Evolutionary conservation across 2,888 invertebrate species (phyloP).

Genomic region (Glaucopsyche alexis): DNA sequence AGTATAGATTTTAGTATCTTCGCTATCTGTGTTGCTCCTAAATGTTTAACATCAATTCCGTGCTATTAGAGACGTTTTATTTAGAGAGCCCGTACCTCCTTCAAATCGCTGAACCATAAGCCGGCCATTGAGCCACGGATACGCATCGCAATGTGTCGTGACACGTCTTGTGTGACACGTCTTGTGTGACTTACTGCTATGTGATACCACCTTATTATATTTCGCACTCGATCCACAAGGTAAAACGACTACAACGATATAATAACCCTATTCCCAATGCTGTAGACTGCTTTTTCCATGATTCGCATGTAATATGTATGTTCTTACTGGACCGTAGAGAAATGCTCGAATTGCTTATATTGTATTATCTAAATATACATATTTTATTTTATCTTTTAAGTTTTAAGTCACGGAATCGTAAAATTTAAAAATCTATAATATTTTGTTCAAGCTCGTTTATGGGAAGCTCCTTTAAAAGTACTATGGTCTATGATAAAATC

Average conservation of each 20-base stretch:
- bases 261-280: neutral
- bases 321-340: constrained; percentile 60
- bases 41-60: neutral
- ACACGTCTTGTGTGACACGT: constrained; percentile 53
- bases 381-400: constrained; percentile 5
- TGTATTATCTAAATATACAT: constrained; percentile 30
- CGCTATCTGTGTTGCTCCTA: neutral
- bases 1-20: too few relatives aligned
- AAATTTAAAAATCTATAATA: neutral
- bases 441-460: neutral
- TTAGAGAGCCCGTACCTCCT: constrained; percentile 37
- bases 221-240: constrained; percentile 48
- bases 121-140: constrained; percentile 27
- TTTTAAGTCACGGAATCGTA: neutral
- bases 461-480: neutral
- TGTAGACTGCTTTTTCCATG: neutral
- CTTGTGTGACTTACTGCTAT: constrained; percentile 66
- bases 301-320: constrained; percentile 38
- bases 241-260: neutral
- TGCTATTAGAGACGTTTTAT: constrained; percentile 1
- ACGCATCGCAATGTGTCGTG: constrained; percentile 33
- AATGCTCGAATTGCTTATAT: constrained; percentile 44
- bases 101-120: constrained; percentile 52
- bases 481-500: neutral
- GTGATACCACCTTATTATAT: constrained; percentile 62